phyloP scores from a whole-genome alignment of 2,888 invertebrate species.

The Ichneumoninae sp. region DNA sequence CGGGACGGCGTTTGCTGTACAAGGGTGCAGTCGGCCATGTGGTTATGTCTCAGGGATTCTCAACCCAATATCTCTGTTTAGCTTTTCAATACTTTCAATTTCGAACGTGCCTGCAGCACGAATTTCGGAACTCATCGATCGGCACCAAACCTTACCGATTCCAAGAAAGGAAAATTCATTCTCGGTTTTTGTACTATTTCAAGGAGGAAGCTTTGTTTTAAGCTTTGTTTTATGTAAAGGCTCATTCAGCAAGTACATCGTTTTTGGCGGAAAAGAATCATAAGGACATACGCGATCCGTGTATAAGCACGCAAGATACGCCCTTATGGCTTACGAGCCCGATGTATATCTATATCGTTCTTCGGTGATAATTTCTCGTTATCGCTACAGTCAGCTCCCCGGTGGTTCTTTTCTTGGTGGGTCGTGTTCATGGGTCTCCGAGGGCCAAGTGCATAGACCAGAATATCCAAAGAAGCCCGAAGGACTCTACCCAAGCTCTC shows the following conservation, averaged over 20 bases:
- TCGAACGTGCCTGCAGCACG: not conserved
- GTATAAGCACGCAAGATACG: not conserved
- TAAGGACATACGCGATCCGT: not conserved
- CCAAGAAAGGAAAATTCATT: not conserved
- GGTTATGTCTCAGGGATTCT: constrained; percentile 57
- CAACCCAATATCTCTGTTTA: constrained; percentile 41
- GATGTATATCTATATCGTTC: constrained; percentile 3
- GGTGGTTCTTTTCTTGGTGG: constrained; percentile 2
- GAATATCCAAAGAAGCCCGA: not conserved
- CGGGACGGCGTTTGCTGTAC: constrained; percentile 25
- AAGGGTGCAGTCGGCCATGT: constrained; percentile 59
- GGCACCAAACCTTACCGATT: not conserved
- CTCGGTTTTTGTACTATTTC: not conserved
- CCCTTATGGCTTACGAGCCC: not conserved
- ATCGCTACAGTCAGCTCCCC: constrained; percentile 12
- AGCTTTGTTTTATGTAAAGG: no score
- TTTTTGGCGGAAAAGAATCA: not conserved
- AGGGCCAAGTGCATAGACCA: not conserved
- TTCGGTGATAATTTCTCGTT: constrained; percentile 22
- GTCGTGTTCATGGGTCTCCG: not conserved
- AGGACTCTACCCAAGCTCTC: not conserved
- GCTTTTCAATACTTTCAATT: not conserved
- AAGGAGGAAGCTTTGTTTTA: no score
- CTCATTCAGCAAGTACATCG: not conserved
- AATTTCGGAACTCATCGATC: not conserved